These are phyloP conservation scores for Zootoca vivipara DNA, from an alignment of 2,113 vertebrate genomes.

Conservation along the genomic window DNA sequence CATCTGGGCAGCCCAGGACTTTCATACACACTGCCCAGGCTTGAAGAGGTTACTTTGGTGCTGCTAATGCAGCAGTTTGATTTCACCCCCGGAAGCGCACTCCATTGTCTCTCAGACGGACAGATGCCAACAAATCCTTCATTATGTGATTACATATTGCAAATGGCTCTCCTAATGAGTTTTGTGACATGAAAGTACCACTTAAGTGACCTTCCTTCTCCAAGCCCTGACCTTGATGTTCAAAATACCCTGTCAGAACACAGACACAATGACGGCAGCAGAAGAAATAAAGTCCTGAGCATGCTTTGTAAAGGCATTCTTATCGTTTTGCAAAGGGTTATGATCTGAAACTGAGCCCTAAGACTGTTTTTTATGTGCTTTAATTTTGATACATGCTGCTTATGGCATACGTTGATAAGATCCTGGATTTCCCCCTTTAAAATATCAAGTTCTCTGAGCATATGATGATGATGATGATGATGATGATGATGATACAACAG, in stretches of 20 bases:
- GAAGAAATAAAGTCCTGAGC: not conserved
- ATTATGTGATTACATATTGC: too few relatives aligned
- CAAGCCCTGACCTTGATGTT: too few relatives aligned
- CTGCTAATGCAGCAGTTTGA: too few relatives aligned
- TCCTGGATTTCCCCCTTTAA: not conserved
- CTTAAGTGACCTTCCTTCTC: too few relatives aligned
- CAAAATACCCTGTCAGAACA: not conserved
- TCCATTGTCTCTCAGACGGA: too few relatives aligned
- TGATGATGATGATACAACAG: not conserved
- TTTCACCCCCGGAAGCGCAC: too few relatives aligned
- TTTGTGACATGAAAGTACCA: too few relatives aligned
- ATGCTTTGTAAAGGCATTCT: not conserved
- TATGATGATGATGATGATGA: not conserved
- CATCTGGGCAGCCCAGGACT: too few relatives aligned
- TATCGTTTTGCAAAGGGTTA: not conserved
- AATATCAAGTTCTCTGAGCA: not conserved
- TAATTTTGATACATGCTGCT: not conserved
- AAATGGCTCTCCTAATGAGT: too few relatives aligned
- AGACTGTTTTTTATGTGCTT: not conserved
- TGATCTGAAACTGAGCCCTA: not conserved
- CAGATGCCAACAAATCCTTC: too few relatives aligned
- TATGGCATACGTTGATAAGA: not conserved
- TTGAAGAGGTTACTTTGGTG: too few relatives aligned
- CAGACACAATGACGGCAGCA: not conserved
- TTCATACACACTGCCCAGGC: too few relatives aligned